A percentile compares a stretch with the other conserved stretches of the same genome.
Evolutionary conservation across 2,888 invertebrate species (phyloP).

Genomic region (Lydus trimaculatus): DNA sequence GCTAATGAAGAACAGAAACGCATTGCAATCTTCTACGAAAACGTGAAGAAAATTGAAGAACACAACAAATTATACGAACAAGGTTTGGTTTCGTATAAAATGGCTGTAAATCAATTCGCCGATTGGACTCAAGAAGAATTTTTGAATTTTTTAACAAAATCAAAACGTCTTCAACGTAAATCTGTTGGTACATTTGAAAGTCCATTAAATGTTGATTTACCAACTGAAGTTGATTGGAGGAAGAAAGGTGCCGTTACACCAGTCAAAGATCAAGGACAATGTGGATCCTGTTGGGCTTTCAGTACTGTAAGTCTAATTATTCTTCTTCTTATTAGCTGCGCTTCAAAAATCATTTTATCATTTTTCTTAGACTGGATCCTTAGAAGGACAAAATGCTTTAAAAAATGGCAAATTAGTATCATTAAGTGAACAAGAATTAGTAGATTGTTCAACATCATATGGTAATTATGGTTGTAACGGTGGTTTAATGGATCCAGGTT

Average conservation of each 20-base stretch:
- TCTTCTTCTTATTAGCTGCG: background rate
- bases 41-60: conserved; percentile 34
- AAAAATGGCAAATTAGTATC: background rate
- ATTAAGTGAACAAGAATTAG: background rate
- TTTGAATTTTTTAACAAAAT: background rate
- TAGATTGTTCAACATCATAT: background rate
- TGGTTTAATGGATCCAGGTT: background rate
- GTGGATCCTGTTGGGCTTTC: background rate
- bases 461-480: background rate
- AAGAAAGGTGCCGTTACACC: background rate
- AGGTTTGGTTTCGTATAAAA: conserved; percentile 31
- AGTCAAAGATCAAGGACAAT: background rate
- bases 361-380: background rate
- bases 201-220: background rate
- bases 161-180: background rate
- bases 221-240: background rate
- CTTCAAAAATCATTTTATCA: background rate
- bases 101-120: conserved; percentile 50
- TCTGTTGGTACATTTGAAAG: background rate
- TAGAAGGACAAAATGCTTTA: background rate
- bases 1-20: background rate
- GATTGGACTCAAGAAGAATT: background rate
- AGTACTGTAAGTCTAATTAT: background rate
- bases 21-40: conserved; percentile 19
- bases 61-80: conserved; percentile 33